phyloP scores from a whole-genome alignment of 2,797 vertebrate genomes.

The Erithacus rubecula region DNA sequence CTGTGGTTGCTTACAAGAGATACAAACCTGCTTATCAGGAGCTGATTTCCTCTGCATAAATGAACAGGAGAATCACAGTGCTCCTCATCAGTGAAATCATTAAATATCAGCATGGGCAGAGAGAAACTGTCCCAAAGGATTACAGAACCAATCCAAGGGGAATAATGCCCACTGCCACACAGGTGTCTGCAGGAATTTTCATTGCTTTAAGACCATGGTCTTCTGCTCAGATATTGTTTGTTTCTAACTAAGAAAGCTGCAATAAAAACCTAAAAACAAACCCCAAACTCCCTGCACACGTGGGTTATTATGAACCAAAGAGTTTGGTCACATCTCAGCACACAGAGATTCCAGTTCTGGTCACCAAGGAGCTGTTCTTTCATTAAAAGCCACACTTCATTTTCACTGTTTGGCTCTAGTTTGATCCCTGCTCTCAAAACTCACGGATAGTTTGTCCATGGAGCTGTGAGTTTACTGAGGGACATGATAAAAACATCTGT shows the following conservation, averaged over 20 bases:
- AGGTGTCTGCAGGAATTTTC: not conserved
- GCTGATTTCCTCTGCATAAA: not conserved
- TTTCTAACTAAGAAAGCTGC: not conserved
- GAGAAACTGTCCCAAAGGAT: not conserved
- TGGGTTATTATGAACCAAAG: not conserved
- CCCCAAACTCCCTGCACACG: rapidly evolving
- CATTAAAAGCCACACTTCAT: not conserved
- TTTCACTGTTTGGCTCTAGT: not conserved
- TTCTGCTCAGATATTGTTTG: not conserved
- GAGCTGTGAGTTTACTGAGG: not conserved
- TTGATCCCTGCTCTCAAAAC: not conserved
- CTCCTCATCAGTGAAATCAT: not conserved
- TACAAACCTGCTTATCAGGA: constrained; percentile 24
- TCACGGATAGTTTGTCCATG: rapidly evolving
- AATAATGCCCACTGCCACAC: not conserved
- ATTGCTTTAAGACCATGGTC: rapidly evolving
- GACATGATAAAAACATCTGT: not conserved
- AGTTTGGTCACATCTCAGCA: not conserved
- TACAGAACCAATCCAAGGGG: not conserved
- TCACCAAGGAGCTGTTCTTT: not conserved
- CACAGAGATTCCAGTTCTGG: not conserved
- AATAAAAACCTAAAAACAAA: not conserved
- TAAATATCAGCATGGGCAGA: not conserved
- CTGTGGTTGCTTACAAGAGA: not conserved
- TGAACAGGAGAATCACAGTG: not conserved